Evolutionary conservation across 2,888 invertebrate species (phyloP).

Genomic region (Autographa pulchrina): DNA sequence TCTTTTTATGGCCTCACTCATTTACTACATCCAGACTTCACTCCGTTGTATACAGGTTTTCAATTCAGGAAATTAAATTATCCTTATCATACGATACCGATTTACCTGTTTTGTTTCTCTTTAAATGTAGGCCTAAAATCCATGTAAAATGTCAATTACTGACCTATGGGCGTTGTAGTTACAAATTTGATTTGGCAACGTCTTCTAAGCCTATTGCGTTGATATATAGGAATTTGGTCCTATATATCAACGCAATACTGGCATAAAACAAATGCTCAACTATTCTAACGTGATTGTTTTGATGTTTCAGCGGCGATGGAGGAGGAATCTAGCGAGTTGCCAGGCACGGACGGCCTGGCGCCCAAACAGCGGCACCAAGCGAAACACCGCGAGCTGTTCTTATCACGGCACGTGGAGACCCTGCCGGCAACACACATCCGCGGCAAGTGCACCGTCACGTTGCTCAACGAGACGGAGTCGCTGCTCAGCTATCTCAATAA

Average conservation of each 20-base stretch:
- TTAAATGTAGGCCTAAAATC: conserved; percentile 12
- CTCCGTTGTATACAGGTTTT: no score
- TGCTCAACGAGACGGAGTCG: conserved; percentile 99
- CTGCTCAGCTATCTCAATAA: conserved; percentile 98
- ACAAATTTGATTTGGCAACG: conserved; percentile 40
- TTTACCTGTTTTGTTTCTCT: conserved; percentile 17
- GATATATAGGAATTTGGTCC: no score
- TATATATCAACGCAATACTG: conserved; percentile 18
- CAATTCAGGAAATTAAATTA: no score
- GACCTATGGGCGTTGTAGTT: conserved; percentile 37
- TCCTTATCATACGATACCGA: neutral
- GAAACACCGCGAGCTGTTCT: conserved; percentile 99
- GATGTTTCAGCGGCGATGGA: conserved; percentile 91
- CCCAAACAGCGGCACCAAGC: conserved; percentile 98
- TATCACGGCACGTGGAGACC: conserved; percentile 99
- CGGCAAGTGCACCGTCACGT: conserved; percentile 99
- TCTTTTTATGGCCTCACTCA: no score
- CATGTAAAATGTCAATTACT: conserved; percentile 34
- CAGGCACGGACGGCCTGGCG: conserved; percentile 91
- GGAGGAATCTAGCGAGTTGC: conserved; percentile 90
- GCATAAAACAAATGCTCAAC: conserved; percentile 5
- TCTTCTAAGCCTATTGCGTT: conserved; percentile 18
- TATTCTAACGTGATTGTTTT: conserved; percentile 27
- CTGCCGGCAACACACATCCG: conserved; percentile 99
- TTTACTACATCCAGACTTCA: no score